Base-by-base conservation (phyloP, 2,888 invertebrate species). In the Bugula neritina region DNA sequence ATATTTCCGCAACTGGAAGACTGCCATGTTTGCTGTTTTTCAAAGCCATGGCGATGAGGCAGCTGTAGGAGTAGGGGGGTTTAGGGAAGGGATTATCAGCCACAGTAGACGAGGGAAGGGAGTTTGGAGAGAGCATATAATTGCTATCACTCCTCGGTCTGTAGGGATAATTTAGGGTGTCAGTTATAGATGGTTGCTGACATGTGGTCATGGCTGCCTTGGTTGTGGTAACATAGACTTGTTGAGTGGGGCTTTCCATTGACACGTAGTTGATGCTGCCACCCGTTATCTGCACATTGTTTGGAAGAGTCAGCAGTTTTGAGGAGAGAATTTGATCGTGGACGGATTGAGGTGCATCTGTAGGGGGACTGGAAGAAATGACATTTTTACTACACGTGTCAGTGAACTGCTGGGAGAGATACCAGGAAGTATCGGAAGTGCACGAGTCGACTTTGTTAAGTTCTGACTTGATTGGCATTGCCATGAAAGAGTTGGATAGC, bases 1-100 rank as follows among this genome's bases (percentile, higher is more conserved):
- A 98, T 78, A 98, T 98, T 87, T 98, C 98, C 17, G 95, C 95
- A 35, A 98, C 98, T 1, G 97, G 97, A 79, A 98, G 86, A 79
- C 94, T 93, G 72, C 97, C 97, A 72, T 92, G 92, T 78, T 91
- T 89, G 74, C 96, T 95, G 84, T 98, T 98, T 85, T 97, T 97
- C 75, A 98, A 86, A 1, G 98, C 96, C 92, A 98, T 91, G 0
- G 97, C 97, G 82, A 98, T 98, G 75, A 98, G 88, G 86, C 97
- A 98, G 73, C 95, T 95, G 84, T 98, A 98, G 21, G 97, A 97
- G 85, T 96, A 98, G 1, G 94, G 93, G 1, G 98, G 98, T 85
- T 98, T 98, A 0, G 96, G 96, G 80, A 90, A 96, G 17, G 77
- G 77, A 73, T 80, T 80, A 54, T 80, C 79, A 74, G 70, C 31